Conservation (phyloP, 2,888 invertebrate genomes). For the Rugalucina vietnamica region DNA sequence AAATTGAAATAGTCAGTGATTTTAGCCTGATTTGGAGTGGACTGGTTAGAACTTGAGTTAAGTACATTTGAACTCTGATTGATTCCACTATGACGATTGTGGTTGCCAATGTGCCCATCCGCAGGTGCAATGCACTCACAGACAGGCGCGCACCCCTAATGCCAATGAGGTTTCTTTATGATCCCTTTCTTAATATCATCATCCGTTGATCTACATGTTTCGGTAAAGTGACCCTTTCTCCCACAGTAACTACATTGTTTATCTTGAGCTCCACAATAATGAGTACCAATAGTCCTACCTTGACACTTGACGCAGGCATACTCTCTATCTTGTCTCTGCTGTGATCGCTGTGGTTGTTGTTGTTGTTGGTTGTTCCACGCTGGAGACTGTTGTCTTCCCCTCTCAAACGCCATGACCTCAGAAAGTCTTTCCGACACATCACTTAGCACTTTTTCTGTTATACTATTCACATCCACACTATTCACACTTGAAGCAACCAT, state of each 20-base stretch:
- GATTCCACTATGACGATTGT: neutral
- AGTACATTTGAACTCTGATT: neutral
- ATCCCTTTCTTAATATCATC: neutral
- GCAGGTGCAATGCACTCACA: neutral
- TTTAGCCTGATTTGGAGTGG: too few species aligned
- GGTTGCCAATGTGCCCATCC: constrained; percentile 15
- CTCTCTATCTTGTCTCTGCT: neutral
- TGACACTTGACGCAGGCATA: neutral
- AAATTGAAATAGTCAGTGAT: too few species aligned
- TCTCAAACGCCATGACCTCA: neutral
- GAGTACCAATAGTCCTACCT: neutral
- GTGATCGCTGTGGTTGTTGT: neutral
- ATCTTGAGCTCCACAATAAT: too few species aligned
- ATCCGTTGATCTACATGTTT: neutral
- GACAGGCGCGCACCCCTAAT: constrained; percentile 32
- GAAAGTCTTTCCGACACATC: neutral
- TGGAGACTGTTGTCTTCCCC: neutral
- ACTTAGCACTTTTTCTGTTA: neutral
- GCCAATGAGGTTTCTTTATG: neutral
- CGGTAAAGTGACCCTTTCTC: neutral
- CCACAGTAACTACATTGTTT: neutral
- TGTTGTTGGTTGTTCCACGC: neutral
- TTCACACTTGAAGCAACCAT: neutral
- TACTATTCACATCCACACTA: neutral
- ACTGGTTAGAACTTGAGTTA: neutral